Evolutionary conservation across 1,140 invertebrate species (phyloP).

Genomic region (Batillaria attramentaria): DNA sequence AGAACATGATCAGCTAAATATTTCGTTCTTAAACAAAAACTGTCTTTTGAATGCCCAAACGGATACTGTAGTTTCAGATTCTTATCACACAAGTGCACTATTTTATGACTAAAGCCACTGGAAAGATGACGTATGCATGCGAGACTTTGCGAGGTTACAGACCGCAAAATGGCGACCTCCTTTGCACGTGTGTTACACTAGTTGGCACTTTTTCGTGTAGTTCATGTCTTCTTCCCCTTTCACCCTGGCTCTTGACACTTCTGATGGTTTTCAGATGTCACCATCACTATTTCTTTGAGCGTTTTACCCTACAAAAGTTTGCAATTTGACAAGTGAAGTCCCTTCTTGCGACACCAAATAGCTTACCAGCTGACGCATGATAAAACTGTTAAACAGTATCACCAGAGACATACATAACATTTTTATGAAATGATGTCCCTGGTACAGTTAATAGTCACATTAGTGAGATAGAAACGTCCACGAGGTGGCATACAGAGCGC

Average conservation of each 20-base stretch:
- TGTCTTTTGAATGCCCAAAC: not conserved
- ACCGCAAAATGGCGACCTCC: slow-evolving; percentile 56
- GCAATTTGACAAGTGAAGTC: too few relatives aligned
- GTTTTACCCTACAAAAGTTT: too few relatives aligned
- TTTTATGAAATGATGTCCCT: too few relatives aligned
- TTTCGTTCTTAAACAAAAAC: not conserved
- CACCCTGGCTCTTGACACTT: not conserved
- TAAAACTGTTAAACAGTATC: too few relatives aligned
- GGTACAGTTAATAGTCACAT: too few relatives aligned
- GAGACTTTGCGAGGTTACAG: not conserved
- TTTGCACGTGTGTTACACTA: slow-evolving; percentile 53
- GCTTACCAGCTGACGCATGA: too few relatives aligned
- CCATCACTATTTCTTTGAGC: not conserved
- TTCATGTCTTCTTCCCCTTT: not conserved
- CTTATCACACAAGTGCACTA: not conserved
- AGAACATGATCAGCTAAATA: not conserved
- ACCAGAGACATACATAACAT: too few relatives aligned
- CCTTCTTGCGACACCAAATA: too few relatives aligned
- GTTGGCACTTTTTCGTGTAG: not conserved
- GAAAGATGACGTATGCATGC: not conserved
- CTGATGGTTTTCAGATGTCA: not conserved
- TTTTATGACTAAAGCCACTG: not conserved
- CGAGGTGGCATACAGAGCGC: too few relatives aligned
- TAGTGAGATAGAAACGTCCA: too few relatives aligned
- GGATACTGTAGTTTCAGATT: not conserved